These are phyloP conservation scores for Diacarnus erythraeanus DNA, from an alignment of 37 sponge, comb jelly and placozoan species.

Conservation along the genomic window DNA sequence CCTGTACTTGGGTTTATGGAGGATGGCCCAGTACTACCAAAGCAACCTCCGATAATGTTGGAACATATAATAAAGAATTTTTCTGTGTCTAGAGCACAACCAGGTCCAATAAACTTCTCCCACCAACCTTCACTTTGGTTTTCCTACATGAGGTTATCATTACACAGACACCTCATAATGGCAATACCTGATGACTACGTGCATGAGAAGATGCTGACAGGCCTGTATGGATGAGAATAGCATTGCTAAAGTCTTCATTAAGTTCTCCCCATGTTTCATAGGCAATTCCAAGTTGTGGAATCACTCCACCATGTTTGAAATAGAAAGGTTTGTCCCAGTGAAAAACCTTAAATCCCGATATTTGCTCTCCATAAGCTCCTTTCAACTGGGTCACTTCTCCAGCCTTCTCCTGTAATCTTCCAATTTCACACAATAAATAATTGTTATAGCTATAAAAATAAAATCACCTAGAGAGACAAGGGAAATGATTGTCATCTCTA, in stretches of 20 bases:
- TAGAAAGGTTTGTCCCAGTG: constrained; percentile 32
- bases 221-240: constrained; percentile 65
- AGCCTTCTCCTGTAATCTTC: constrained; percentile 37
- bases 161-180: constrained; percentile 6
- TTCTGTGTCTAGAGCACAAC: constrained; percentile 70
- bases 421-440: too few relatives aligned
- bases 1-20: constrained; percentile 44
- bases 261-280: constrained; percentile 86
- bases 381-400: constrained; percentile 7
- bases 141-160: constrained; percentile 17
- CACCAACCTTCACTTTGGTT: constrained; percentile 81
- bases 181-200: constrained; percentile 61
- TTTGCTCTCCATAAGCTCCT: constrained; percentile 60
- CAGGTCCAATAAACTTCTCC: constrained; percentile 86
- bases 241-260: constrained; percentile 49
- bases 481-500: neutral
- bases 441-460: too few relatives aligned
- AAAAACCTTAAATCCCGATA: constrained; percentile 54
- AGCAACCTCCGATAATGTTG: constrained; percentile 78
- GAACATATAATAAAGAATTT: constrained; percentile 73
- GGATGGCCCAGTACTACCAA: constrained; percentile 60
- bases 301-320: constrained; percentile 63
- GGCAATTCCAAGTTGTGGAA: constrained; percentile 59
- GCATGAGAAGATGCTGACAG: constrained; percentile 86
- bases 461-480: neutral